Conservation (phyloP, 1,140 invertebrate species). For the Pentalonia nigronervosa region DNA sequence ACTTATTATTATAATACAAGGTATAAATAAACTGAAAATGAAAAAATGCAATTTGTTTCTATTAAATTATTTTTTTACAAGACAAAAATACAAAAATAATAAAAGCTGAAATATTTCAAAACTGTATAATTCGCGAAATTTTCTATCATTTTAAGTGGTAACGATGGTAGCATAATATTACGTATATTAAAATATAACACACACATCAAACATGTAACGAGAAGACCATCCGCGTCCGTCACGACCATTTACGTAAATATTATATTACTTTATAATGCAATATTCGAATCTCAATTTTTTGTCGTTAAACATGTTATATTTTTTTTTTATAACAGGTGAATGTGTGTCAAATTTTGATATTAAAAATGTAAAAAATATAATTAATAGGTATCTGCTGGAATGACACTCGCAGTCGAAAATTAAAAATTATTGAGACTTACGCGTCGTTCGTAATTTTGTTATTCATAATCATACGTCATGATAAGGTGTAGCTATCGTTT, state of each 20-base stretch:
- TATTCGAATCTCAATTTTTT: background rate
- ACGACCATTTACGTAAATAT: background rate
- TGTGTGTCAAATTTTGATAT: background rate
- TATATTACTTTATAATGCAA: background rate
- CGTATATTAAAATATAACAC: background rate
- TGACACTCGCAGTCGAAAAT: background rate
- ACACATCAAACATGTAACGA: background rate
- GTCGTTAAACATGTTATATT: background rate
- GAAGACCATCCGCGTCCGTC: background rate
- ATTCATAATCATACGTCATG: too few species aligned
- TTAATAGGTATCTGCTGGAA: background rate
- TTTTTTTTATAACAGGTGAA: background rate
- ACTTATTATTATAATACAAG: too few species aligned
- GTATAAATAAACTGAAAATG: too few species aligned
- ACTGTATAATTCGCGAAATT: too few species aligned
- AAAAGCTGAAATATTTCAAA: too few species aligned
- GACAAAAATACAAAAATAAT: too few species aligned
- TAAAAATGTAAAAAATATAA: conserved; percentile 2
- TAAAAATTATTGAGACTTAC: background rate
- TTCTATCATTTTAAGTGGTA: background rate
- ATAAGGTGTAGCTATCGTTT: background rate
- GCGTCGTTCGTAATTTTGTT: too few species aligned
- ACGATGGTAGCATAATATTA: background rate
- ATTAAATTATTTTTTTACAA: too few species aligned
- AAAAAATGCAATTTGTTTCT: too few species aligned